These are phyloP conservation scores for Syngnathus acus DNA, from an alignment of 2,797 vertebrate genomes.

Conservation along the genomic window DNA sequence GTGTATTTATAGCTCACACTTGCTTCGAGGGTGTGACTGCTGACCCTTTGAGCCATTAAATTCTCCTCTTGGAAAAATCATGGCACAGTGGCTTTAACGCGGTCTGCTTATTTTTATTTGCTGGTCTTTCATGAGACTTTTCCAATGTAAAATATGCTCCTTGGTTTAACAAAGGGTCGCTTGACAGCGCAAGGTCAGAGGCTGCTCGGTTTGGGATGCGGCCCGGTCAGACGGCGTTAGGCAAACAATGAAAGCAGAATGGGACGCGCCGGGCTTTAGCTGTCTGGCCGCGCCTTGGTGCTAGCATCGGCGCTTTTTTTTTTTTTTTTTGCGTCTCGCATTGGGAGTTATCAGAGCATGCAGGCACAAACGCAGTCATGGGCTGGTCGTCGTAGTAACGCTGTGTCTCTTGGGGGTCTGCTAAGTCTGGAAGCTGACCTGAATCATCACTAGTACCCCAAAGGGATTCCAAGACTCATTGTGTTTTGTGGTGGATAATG, in stretches of 20 bases:
- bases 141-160: neutral
- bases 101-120: neutral
- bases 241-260: slow-evolving; percentile 42
- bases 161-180: slow-evolving; percentile 11
- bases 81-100: slow-evolving; percentile 9
- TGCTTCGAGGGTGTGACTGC: slow-evolving; percentile 38
- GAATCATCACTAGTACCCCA: slow-evolving; percentile 48
- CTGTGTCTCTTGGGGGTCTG: slow-evolving; percentile 25
- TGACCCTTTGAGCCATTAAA: slow-evolving; percentile 31
- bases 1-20: slow-evolving; percentile 42
- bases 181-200: slow-evolving; percentile 31
- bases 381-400: slow-evolving; percentile 19
- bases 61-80: slow-evolving; percentile 14
- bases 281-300: slow-evolving; percentile 45
- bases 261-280: slow-evolving; percentile 50
- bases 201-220: slow-evolving; percentile 33
- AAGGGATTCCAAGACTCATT: slow-evolving; percentile 20
- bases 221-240: slow-evolving; percentile 38
- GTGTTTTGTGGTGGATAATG: slow-evolving; percentile 20
- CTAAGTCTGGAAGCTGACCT: slow-evolving; percentile 40
- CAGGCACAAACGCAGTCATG: slow-evolving; percentile 34
- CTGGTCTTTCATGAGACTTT: too few species aligned
- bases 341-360: slow-evolving; percentile 46
- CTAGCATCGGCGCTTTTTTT: slow-evolving; percentile 58
- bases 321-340: slow-evolving; percentile 38